Base-by-base conservation (phyloP, 2,888 invertebrate genomes). In the Labia minor region DNA sequence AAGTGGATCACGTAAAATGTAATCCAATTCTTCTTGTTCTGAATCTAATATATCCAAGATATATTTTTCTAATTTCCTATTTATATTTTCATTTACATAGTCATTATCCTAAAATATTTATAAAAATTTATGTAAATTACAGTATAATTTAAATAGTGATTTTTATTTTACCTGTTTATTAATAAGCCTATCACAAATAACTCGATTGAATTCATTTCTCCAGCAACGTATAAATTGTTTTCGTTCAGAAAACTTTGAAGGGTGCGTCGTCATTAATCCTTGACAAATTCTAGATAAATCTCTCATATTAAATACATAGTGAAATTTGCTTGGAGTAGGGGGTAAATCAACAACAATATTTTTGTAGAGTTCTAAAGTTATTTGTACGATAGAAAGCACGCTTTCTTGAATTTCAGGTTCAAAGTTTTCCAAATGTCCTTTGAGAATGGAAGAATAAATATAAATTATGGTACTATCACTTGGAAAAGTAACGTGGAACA, bases 251-350 rank as follows among this genome's bases (percentile, higher is more conserved):
- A 89, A 92, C 74, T 84, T 83, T 70, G 82, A 83, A 0, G 90
- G 86, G 61, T 86, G 84, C 10, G 90, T 90, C 69, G 89, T 85
- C 67, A 89, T 85, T 75, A 95, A 76, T 0, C 95, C 95, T 14
- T 88, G 88, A 71, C 86, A 87, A 69, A 95, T 86, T 67, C 93
- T 84, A 0, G 94, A 94, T 71, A 95, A 78, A 79, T 95, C 95
- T 63, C 94, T 85, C 77, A 95, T 83, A 78, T 95, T 95, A 80
- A 95, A 95, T 72, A 94, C 90, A 79, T 95, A 95, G 80, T 95
- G 95, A 79, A 95, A 95, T 78, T 92, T 94, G 3, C 89, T 88
- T 0, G 95, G 95, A 0, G 94, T 95, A 1, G 95, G 93, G 0
- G 94, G 92, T 66, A 95, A 79, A 69, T 92, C 89, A 19, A 82